These are phyloP conservation scores for Diachasmimorpha longicaudata DNA, from an alignment of 1,140 invertebrate genomes.

Conservation along the genomic window DNA sequence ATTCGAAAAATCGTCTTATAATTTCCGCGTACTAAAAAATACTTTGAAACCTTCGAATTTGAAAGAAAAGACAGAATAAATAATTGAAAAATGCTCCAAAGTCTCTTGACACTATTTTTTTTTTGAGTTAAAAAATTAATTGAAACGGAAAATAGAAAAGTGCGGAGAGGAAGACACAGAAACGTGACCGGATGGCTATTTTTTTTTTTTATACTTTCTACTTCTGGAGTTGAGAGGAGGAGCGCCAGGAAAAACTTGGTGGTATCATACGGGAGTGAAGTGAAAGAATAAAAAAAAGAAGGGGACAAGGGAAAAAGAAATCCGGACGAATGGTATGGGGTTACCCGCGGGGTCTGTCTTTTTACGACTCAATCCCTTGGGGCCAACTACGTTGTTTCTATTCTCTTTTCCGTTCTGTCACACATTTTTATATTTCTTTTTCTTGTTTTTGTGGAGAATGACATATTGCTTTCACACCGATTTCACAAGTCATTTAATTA, in stretches of 20 bases:
- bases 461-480: background rate
- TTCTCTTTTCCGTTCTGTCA: background rate
- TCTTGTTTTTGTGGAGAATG: background rate
- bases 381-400: background rate
- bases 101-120: background rate
- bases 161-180: background rate
- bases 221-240: background rate
- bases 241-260: background rate
- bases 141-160: background rate
- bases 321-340: background rate
- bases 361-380: conserved; percentile 4
- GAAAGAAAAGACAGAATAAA: background rate
- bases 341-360: background rate
- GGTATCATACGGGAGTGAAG: background rate
- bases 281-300: background rate
- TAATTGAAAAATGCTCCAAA: background rate
- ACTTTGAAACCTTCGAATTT: background rate
- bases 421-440: background rate
- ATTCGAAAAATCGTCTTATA: no score
- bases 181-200: background rate
- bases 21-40: background rate
- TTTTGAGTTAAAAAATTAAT: background rate
- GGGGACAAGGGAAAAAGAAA: background rate
- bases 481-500: background rate
- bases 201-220: background rate